Evolutionary conservation across 1,140 invertebrate species (phyloP).

Genomic region (Pseudomyrmex gracilis): DNA sequence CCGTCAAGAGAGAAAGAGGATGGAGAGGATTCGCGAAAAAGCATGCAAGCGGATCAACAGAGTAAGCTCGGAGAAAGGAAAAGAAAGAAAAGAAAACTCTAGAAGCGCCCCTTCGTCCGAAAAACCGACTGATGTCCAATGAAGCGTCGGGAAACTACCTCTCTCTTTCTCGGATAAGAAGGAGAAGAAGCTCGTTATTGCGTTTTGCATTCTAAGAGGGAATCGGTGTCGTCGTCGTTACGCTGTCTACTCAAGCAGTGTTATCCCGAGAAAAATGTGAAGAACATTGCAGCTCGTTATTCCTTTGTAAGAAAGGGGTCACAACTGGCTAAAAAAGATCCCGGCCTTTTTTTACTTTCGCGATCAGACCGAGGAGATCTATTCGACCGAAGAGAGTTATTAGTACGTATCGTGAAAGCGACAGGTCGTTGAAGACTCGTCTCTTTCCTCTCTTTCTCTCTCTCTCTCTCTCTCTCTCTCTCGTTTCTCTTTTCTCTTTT

Average conservation of each 20-base stretch:
- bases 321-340: slow-evolving; percentile 30
- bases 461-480: background rate
- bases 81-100: too few species aligned
- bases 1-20: background rate
- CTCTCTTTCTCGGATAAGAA: background rate
- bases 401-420: slow-evolving; percentile 21
- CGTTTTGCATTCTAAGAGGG: slow-evolving; percentile 57
- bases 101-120: background rate
- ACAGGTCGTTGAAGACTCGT: slow-evolving; percentile 13
- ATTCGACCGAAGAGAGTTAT: slow-evolving; percentile 17
- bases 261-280: slow-evolving; percentile 34
- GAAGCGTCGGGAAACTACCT: slow-evolving; percentile 20
- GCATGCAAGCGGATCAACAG: slow-evolving; percentile 7
- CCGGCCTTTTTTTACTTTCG: background rate
- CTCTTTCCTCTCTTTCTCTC: background rate
- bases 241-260: slow-evolving; percentile 46
- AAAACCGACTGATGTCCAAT: slow-evolving; percentile 49
- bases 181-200: slow-evolving; percentile 60
- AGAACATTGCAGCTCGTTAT: slow-evolving; percentile 62
- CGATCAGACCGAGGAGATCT: background rate
- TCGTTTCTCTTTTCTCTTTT: slow-evolving; percentile 2
- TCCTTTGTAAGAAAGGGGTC: slow-evolving; percentile 25
- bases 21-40: background rate
- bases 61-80: slow-evolving; percentile 40
- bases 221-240: slow-evolving; percentile 58